These are phyloP conservation scores for Aphrocallistes beatrix DNA, from an alignment of 37 sponge, comb jelly and placozoan species.

Conservation along the genomic window DNA sequence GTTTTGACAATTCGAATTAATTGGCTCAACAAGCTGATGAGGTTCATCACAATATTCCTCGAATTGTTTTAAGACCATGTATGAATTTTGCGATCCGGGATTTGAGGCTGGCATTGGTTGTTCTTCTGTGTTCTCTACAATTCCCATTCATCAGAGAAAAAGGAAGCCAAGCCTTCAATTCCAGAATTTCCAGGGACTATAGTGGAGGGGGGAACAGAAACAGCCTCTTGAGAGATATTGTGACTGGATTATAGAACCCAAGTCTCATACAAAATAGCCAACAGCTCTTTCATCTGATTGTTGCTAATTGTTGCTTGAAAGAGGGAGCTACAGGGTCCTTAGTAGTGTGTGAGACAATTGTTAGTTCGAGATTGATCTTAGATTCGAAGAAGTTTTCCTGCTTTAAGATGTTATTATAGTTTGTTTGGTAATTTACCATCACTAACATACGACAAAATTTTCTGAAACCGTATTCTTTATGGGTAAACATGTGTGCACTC, in stretches of 20 bases:
- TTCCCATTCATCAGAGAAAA: not conserved
- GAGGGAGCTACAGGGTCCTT: not conserved
- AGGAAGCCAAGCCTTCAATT: not conserved
- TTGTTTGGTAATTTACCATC: not conserved
- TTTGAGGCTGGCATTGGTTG: not conserved
- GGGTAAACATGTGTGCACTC: not conserved
- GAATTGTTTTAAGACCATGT: not conserved
- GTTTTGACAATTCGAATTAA: no score
- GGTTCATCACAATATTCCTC: conserved; percentile 17
- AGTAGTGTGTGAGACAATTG: not conserved
- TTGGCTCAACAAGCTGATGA: conserved; percentile 3
- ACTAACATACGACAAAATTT: not conserved
- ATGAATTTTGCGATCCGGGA: not conserved
- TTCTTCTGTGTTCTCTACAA: not conserved
- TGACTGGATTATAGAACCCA: not conserved
- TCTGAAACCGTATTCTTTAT: not conserved
- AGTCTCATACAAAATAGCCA: not conserved
- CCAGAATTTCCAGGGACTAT: not conserved
- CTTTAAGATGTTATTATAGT: not conserved
- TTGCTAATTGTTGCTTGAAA: not conserved
- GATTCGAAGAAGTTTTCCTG: not conserved
- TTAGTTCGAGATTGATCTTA: not conserved
- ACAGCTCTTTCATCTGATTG: conserved; percentile 1
- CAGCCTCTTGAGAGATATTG: not conserved
- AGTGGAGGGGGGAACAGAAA: not conserved